These are phyloP conservation scores for Leucophora obtusa DNA, from an alignment of 2,888 invertebrate species.

Conservation along the genomic window DNA sequence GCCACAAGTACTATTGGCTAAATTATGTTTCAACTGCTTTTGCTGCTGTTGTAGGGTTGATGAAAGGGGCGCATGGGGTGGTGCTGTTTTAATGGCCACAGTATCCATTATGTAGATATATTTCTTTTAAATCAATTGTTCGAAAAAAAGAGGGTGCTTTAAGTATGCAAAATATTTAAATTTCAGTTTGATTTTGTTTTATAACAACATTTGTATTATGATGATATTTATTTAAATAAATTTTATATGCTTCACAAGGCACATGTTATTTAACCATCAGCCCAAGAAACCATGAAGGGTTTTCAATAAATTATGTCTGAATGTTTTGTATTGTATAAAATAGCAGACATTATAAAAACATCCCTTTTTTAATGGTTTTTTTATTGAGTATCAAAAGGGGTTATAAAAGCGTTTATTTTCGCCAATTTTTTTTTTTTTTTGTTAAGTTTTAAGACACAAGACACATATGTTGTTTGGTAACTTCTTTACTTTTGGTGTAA, in stretches of 20 bases:
- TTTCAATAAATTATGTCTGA: background rate
- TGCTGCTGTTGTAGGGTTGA: constrained; percentile 66
- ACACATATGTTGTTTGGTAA: constrained; percentile 42
- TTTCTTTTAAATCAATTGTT: background rate
- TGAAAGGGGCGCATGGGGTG: constrained; percentile 75
- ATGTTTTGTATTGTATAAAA: background rate
- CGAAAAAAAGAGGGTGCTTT: constrained; percentile 16
- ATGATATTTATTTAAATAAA: constrained; percentile 6
- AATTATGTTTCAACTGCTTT: constrained; percentile 62
- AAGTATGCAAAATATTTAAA: background rate
- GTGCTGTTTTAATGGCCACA: constrained; percentile 74
- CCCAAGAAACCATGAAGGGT: background rate
- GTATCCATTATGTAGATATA: constrained; percentile 71
- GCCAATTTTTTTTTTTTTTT: constrained; percentile 40
- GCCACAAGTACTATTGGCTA: constrained; percentile 33
- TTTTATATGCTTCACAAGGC: constrained; percentile 46
- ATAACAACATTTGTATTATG: constrained; percentile 2
- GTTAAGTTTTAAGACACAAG: constrained; percentile 17
- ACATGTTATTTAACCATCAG: constrained; percentile 18
- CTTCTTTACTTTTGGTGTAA: constrained; percentile 5
- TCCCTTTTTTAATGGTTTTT: constrained; percentile 34
- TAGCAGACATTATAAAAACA: constrained; percentile 35
- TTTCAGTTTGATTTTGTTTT: background rate
- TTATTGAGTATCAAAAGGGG: background rate
- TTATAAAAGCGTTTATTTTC: constrained; percentile 42